Base-by-base conservation (phyloP, 2,888 invertebrate genomes). In the Anoncus sp. region DNA sequence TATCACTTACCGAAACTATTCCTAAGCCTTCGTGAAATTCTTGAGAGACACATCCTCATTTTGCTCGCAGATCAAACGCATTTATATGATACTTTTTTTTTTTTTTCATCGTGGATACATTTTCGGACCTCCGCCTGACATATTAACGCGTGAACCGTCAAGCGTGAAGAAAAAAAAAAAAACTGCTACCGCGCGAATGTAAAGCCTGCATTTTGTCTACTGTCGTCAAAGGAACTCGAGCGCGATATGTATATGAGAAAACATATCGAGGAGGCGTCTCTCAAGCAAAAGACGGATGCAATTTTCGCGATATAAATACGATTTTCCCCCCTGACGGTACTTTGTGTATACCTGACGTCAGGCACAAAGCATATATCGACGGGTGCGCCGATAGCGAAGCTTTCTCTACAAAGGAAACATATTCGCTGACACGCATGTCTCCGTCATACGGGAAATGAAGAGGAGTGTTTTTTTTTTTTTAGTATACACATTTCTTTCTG, bases 301-400 rank as follows among this genome's bases (percentile, higher is more conserved):
- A 45, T 60, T 67, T 45, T 35, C 20, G 35, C 38, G 35, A 35
- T 14, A 47, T 38, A 63, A 63, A 75, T 63, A 31, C n/a, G 69
- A 60, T 66, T 59, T 66, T 66, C 51, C 51, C n/a, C 43, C 35
- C 18, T 31, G 38, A 60, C 18, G 16, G 18, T 9, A 31, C 27
- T 16, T 20, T 57, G 10, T 31, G 45, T 67, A 67, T 24, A n/a
- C 22, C 53, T 43, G 27, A 45, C 22, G 20, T 20, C 49, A 40
- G n/a, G 59, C 20, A 38, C 38, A 60, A 35, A 53, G 43, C 31
- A 18, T 10, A 45, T 38, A 49, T 47, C 31, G 31, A 6, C 31
- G 7, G 7, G 31, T 31, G 7, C 31, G 31, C 20, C 31, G 10
- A 9, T 7, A 24, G 22, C 16, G 14, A 53, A 57, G 35, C n/a